Percentiles rank a stretch among this genome's conserved stretches.
Evolutionary conservation across 1,140 invertebrate species (phyloP).

Genomic region (Bombus confusus): DNA sequence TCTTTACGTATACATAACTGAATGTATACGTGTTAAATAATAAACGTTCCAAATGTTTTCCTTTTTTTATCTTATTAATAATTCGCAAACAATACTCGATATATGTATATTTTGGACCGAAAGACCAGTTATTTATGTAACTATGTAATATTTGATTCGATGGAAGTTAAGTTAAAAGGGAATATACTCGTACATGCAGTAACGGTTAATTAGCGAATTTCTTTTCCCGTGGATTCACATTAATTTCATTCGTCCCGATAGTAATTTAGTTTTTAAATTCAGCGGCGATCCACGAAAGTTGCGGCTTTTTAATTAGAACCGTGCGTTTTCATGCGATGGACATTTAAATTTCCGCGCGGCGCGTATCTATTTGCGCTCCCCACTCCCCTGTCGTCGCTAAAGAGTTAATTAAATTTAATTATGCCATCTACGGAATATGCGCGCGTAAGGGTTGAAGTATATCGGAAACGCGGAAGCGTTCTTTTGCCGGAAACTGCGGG

Average conservation of each 20-base stretch:
- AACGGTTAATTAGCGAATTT: neutral
- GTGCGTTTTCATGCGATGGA: conserved; percentile 8
- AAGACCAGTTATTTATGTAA: no score
- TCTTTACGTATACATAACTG: no score
- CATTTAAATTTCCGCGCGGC: conserved; percentile 25
- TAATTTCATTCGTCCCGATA: conserved; percentile 30
- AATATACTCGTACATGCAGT: neutral
- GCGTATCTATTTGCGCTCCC: conserved; percentile 12
- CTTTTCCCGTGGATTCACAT: neutral
- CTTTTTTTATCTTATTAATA: no score
- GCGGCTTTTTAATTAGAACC: conserved; percentile 43
- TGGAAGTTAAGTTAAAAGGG: no score
- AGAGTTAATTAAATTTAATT: conserved; percentile 47
- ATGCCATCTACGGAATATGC: conserved; percentile 4
- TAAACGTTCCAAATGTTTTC: no score
- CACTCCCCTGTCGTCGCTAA: neutral
- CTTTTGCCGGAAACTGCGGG: neutral
- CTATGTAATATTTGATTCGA: no score
- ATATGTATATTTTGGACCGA: no score
- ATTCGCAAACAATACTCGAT: no score
- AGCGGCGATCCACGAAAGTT: conserved; percentile 20
- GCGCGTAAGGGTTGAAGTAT: neutral
- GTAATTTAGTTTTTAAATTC: conserved; percentile 33
- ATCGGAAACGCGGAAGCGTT: neutral
- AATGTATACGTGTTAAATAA: no score